phyloP scores from a whole-genome alignment of 2,888 invertebrate species.

The Patella ulyssiponensis region DNA sequence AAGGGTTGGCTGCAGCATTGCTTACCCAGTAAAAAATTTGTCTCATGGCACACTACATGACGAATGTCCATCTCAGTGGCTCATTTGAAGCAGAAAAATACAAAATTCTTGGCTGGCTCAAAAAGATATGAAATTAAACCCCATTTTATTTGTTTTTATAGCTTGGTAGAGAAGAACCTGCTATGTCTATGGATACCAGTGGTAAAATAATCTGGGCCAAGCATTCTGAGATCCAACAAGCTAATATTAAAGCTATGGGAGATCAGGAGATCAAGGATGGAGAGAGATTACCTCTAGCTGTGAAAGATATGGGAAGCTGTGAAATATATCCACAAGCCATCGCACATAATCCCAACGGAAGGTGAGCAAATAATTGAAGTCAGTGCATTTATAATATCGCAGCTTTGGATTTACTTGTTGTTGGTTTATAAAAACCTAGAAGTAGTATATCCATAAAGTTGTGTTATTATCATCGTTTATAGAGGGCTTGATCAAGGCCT shows the following conservation, averaged over 20 bases:
- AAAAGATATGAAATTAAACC: no score
- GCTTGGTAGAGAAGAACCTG: constrained; percentile 97
- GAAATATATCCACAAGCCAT: constrained; percentile 99
- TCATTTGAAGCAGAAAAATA: no score
- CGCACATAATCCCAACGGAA: constrained; percentile 97
- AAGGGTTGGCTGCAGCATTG: no score
- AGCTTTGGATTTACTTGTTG: no score
- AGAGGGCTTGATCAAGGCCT: no score
- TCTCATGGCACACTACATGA: no score
- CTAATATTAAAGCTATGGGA: constrained; percentile 84
- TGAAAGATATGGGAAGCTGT: constrained; percentile 99
- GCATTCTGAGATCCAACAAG: constrained; percentile 98
- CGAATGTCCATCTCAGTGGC: no score
- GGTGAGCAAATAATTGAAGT: constrained; percentile 72
- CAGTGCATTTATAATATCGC: not conserved
- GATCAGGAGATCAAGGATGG: constrained; percentile 84
- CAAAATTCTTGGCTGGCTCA: no score
- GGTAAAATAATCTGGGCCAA: constrained; percentile 99
- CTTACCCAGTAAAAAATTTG: no score
- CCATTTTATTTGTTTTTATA: constrained; percentile 43
- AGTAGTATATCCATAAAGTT: no score
- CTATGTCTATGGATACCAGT: constrained; percentile 97
- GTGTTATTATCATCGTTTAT: no score
- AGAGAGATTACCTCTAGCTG: constrained; percentile 91
- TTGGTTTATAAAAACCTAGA: no score